Base-by-base conservation (phyloP, 2,888 invertebrate genomes). In the Chironomus tentans region DNA sequence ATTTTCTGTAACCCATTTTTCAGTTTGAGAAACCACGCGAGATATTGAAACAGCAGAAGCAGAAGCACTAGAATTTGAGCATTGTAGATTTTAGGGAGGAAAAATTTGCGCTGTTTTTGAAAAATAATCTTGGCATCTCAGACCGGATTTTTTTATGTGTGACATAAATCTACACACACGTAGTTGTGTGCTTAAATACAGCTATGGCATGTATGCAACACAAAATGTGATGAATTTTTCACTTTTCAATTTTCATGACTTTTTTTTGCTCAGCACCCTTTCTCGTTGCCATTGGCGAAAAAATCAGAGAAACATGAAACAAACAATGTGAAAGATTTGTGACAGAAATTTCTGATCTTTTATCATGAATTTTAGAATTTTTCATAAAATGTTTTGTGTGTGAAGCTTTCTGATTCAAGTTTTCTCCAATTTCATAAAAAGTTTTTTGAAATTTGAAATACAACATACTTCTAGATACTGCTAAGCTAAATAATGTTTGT, bases 261-360 rank as follows among this genome's bases (percentile, higher is more conserved):
- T 18, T 18, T 65, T 65, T 7, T 21, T 65, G n/a, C 15, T 15
- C 13, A 15, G 38, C 38, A 38, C 38, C 38, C 38, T 10, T 10
- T 1, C 38, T 61, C 18, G 15, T 18, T 21, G 18, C 61, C 12
- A 15, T 61, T 18, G 61, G 15, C 18, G 61, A 61, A 6, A 13
- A 21, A 15, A 15, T 61, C 18, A 21, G 61, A n/a, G 18, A 18
- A 61, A 21, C 61, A 61, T 77, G 76, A 76, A 24, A 13, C 62
- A 65, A 77, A 78, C 38, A 48, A 69, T 74, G 78, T 71, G 24
- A 61, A 77, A 56, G 76, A 77, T 65, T 62, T 68, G 68, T 77
- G 68, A 61, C 62, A 50, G 77, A 65, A 77, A 46, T 75, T 77
- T 38, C 48, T 4, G 5, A 3, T 28, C 28, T 28, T 28, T 28